Evolutionary conservation across 2,888 invertebrate species (phyloP).

Genomic region (Drosophila subquinaria): DNA sequence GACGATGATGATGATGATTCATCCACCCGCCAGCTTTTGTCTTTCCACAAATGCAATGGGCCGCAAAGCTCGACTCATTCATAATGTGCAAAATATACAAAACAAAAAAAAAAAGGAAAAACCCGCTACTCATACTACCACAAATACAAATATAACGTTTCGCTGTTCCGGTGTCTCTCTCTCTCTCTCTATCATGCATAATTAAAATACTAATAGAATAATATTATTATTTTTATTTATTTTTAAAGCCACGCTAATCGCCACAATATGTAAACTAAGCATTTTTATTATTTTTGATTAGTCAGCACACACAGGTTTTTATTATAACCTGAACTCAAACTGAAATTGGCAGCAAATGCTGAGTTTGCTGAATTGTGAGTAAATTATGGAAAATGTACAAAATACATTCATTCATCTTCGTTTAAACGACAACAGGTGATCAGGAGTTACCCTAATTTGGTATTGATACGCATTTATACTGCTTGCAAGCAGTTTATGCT

Average conservation of each 20-base stretch:
- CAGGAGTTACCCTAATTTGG: too few species aligned
- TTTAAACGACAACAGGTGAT: too few species aligned
- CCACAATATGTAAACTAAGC: conserved; percentile 5
- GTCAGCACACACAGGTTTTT: conserved; percentile 53
- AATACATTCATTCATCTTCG: too few species aligned
- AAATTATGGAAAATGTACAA: background rate
- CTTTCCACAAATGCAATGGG: conserved; percentile 32
- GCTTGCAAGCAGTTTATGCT: conserved; percentile 2
- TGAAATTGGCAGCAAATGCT: background rate
- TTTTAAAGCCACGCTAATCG: conserved; percentile 18
- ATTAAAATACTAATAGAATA: conserved; percentile 12
- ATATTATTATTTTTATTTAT: conserved; percentile 7
- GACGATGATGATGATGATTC: conserved; percentile 33
- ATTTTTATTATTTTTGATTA: conserved; percentile 53
- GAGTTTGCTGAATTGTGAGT: background rate
- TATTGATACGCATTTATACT: background rate
- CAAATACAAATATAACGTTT: background rate
- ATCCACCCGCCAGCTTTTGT: conserved; percentile 37
- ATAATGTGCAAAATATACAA: conserved; percentile 10
- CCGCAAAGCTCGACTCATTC: conserved; percentile 45
- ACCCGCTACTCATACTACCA: conserved; percentile 16
- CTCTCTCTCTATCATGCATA: background rate
- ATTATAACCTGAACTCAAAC: background rate
- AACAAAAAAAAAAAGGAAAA: conserved; percentile 6
- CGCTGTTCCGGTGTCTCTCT: conserved; percentile 22